These are phyloP conservation scores for Agonum fuliginosum DNA, from an alignment of 2,888 invertebrate genomes.

Conservation along the genomic window DNA sequence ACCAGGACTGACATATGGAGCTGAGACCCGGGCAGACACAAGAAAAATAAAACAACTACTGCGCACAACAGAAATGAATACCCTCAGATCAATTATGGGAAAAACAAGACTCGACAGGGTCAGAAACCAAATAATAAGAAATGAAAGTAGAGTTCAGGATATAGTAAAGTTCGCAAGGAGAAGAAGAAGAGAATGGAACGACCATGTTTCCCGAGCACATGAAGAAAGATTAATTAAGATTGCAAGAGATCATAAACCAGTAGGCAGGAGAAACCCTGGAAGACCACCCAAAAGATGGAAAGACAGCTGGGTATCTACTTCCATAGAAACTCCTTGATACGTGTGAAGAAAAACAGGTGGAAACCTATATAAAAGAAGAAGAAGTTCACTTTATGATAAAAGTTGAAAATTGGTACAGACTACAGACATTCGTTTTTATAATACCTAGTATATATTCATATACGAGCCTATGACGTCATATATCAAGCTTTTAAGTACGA, in stretches of 20 bases:
- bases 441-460: too few species aligned
- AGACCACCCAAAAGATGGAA: too few species aligned
- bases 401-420: too few species aligned
- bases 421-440: too few species aligned
- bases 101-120: slow-evolving; percentile 38
- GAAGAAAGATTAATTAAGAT: slow-evolving; percentile 1
- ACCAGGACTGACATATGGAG: slow-evolving; percentile 60
- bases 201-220: slow-evolving; percentile 11
- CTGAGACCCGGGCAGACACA: slow-evolving; percentile 60
- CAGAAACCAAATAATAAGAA: slow-evolving; percentile 50
- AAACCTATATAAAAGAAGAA: too few species aligned
- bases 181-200: slow-evolving; percentile 35
- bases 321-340: too few species aligned
- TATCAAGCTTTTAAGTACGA: too few species aligned
- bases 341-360: too few species aligned
- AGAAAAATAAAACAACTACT: slow-evolving; percentile 53
- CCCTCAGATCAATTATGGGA: slow-evolving; percentile 43
- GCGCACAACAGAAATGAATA: slow-evolving; percentile 58
- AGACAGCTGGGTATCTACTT: too few species aligned
- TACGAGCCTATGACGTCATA: too few species aligned
- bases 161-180: slow-evolving; percentile 8
- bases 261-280: too few species aligned
- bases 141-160: slow-evolving; percentile 33
- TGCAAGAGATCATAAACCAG: slow-evolving; percentile 24
- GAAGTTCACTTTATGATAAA: too few species aligned